Evolutionary conservation across 2,113 vertebrate genomes (phyloP).

Genomic region (Austrofundulus limnaeus): DNA sequence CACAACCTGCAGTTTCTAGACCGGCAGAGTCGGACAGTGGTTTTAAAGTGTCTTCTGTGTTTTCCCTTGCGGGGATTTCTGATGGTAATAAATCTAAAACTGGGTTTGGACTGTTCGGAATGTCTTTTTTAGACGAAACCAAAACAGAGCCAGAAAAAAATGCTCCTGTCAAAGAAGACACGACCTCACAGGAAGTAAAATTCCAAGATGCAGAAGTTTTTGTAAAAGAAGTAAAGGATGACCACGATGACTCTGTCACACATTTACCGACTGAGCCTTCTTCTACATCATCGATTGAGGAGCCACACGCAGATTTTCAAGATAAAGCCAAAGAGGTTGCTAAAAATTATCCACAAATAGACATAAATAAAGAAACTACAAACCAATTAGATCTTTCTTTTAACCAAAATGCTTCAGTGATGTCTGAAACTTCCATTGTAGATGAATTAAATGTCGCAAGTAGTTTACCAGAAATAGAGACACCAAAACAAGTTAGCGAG

Average conservation of each 20-base stretch:
- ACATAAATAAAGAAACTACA: constrained; percentile 8
- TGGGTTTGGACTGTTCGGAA: constrained; percentile 83
- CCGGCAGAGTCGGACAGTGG: constrained; percentile 75
- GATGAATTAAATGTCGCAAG: neutral
- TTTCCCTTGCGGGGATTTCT: constrained; percentile 71
- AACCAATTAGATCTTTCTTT: constrained; percentile 8
- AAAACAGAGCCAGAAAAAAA: constrained; percentile 61
- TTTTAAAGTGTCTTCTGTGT: constrained; percentile 85
- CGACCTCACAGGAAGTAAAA: constrained; percentile 12
- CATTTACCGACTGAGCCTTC: constrained; percentile 7
- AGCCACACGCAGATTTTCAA: constrained; percentile 22
- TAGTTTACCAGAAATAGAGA: constrained; percentile 28
- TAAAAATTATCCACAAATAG: constrained; percentile 2
- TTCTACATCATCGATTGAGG: neutral
- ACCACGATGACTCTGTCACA: constrained; percentile 4
- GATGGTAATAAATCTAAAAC: constrained; percentile 77
- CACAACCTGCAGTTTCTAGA: constrained; percentile 37
- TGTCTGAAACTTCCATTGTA: neutral
- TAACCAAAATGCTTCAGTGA: constrained; percentile 21
- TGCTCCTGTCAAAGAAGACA: constrained; percentile 18
- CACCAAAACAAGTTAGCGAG: neutral
- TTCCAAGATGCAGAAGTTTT: neutral
- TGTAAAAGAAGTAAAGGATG: constrained; percentile 13
- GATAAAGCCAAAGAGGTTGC: constrained; percentile 14
- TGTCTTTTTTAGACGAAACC: constrained; percentile 84